phyloP scores from a whole-genome alignment of 2,113 vertebrate species.

The Callaeas wilsoni region DNA sequence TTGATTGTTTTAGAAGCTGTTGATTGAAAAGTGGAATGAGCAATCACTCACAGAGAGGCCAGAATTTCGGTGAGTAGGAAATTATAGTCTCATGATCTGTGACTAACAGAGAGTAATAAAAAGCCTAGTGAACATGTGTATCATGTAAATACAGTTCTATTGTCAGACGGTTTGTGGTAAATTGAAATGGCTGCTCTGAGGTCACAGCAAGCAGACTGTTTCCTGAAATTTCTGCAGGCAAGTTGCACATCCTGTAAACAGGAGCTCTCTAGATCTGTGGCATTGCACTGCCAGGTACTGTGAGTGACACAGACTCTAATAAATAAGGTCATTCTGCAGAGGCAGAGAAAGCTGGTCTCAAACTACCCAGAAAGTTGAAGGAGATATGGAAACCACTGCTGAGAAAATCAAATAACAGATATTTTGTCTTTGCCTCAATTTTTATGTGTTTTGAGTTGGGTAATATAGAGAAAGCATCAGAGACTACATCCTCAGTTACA shows the following conservation, averaged over 20 bases:
- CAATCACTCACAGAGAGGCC: neutral
- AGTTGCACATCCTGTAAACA: conserved; percentile 30
- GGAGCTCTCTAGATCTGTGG: neutral
- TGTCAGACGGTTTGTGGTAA: neutral
- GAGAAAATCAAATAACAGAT: neutral
- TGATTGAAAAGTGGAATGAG: neutral
- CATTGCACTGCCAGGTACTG: neutral
- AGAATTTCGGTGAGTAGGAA: neutral
- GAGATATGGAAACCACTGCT: neutral
- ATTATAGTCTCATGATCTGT: neutral
- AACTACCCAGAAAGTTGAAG: neutral
- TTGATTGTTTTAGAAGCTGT: conserved; percentile 1
- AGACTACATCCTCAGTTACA: neutral
- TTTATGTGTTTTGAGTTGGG: neutral
- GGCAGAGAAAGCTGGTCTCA: neutral
- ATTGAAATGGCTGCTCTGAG: conserved; percentile 1
- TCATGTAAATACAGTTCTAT: neutral
- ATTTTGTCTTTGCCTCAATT: neutral
- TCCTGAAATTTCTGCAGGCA: conserved; percentile 41
- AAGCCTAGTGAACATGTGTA: neutral
- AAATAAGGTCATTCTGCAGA: neutral
- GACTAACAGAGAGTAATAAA: neutral
- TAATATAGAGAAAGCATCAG: neutral
- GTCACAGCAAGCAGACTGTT: conserved; percentile 5
- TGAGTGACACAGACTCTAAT: neutral